These are phyloP conservation scores for Sinodicranocentrus sp. DNA, from an alignment of 2,888 invertebrate genomes.

Conservation along the genomic window DNA sequence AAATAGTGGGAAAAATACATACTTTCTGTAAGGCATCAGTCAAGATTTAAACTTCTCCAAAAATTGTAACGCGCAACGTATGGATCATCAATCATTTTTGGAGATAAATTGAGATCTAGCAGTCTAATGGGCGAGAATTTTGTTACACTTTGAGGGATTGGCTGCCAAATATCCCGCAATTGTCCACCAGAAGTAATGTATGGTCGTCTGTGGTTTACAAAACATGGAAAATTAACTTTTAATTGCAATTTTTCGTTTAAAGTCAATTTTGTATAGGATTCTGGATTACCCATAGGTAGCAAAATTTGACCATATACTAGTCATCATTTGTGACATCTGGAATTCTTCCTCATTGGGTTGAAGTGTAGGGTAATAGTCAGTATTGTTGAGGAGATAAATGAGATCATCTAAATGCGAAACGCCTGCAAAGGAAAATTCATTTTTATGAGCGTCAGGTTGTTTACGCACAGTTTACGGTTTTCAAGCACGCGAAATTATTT, in stretches of 20 bases:
- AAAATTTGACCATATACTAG: constrained; percentile 69
- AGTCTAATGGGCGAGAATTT: constrained; percentile 29
- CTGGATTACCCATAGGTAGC: constrained; percentile 66
- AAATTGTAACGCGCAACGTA: constrained; percentile 59
- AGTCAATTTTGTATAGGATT: neutral
- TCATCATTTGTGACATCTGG: constrained; percentile 55
- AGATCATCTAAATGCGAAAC: constrained; percentile 68
- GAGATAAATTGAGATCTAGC: constrained; percentile 55
- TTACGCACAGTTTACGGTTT: too few relatives aligned
- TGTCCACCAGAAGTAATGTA: neutral
- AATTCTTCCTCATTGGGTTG: constrained; percentile 46
- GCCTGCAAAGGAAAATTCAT: too few relatives aligned
- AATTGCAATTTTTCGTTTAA: neutral
- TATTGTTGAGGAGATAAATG: constrained; percentile 69
- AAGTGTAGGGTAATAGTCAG: constrained; percentile 36
- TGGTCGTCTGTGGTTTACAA: neutral
- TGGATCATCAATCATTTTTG: constrained; percentile 68
- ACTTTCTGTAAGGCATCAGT: too few relatives aligned
- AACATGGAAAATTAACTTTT: neutral
- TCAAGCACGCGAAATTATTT: too few relatives aligned
- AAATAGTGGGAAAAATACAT: too few relatives aligned
- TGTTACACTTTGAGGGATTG: constrained; percentile 22
- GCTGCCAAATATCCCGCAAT: constrained; percentile 54
- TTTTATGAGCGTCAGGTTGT: neutral
- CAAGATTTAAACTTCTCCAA: constrained; percentile 52